phyloP scores from a whole-genome alignment of 1,140 invertebrate genomes.

The Musca domestica region DNA sequence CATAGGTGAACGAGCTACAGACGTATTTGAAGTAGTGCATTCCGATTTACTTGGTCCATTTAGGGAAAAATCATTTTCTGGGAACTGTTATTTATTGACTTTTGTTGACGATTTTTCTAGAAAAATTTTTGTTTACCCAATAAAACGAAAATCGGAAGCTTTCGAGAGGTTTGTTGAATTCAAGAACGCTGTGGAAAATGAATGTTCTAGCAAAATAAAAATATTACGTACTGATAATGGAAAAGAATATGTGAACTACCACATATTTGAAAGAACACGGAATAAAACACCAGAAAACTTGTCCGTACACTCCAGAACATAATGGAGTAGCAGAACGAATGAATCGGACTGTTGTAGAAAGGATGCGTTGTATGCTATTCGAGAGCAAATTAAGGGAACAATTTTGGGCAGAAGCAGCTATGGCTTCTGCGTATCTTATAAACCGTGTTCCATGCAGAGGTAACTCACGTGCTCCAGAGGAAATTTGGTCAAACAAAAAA shows the following conservation, averaged over 20 bases:
- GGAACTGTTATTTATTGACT: constrained; percentile 44
- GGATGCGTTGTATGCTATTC: constrained; percentile 33
- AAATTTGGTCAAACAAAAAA: constrained; percentile 35
- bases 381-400: constrained; percentile 42
- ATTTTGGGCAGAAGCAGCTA: constrained; percentile 56
- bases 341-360: constrained; percentile 33
- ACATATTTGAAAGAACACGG: constrained; percentile 34
- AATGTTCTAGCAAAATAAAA: constrained; percentile 36
- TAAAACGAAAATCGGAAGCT: constrained; percentile 7
- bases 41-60: not conserved
- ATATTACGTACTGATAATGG: constrained; percentile 44
- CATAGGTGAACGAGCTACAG: not conserved
- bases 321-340: constrained; percentile 43
- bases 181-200: constrained; percentile 32
- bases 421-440: too few species aligned
- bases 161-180: constrained; percentile 22
- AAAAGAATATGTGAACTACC: constrained; percentile 39
- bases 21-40: too few species aligned
- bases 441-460: constrained; percentile 41
- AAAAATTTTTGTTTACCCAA: constrained; percentile 27
- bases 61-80: constrained; percentile 34
- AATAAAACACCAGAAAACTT: constrained; percentile 46
- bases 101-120: constrained; percentile 47
- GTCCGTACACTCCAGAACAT: constrained; percentile 47
- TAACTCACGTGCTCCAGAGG: constrained; percentile 34